A percentile compares a stretch with the other conserved stretches of the same genome.
phyloP scores from a whole-genome alignment of 2,113 vertebrate species.

The Perccottus glenii region DNA sequence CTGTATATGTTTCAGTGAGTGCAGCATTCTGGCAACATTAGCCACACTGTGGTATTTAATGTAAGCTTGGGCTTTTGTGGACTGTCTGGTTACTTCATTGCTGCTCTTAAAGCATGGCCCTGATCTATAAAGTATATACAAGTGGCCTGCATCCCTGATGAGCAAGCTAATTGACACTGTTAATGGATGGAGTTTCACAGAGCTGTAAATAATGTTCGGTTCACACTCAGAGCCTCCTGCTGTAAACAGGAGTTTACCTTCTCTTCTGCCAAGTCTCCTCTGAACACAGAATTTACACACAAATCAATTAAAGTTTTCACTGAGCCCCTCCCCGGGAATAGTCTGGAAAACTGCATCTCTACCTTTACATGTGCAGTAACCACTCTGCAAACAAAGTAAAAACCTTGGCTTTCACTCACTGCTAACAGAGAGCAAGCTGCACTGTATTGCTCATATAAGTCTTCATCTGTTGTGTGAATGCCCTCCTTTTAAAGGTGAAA shows the following conservation, averaged over 20 bases:
- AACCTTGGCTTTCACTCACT: slow-evolving; percentile 14
- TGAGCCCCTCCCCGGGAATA: slow-evolving; percentile 44
- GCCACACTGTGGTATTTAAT: slow-evolving; percentile 37
- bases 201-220: slow-evolving; percentile 73
- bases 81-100: slow-evolving; percentile 38
- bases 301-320: slow-evolving; percentile 74
- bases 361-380: slow-evolving; percentile 44
- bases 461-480: slow-evolving; percentile 19
- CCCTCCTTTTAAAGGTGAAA: slow-evolving; percentile 44
- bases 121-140: slow-evolving; percentile 70
- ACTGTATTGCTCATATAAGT: not conserved
- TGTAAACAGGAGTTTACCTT: slow-evolving; percentile 65
- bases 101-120: slow-evolving; percentile 55
- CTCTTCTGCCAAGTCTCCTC: slow-evolving; percentile 46
- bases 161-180: slow-evolving; percentile 73
- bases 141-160: slow-evolving; percentile 66
- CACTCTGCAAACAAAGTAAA: slow-evolving; percentile 35
- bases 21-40: slow-evolving; percentile 42
- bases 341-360: slow-evolving; percentile 58
- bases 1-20: slow-evolving; percentile 31
- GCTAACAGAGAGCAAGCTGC: not conserved
- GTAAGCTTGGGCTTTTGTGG: slow-evolving; percentile 39
- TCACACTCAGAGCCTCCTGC: slow-evolving; percentile 67
- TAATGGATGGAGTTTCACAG: slow-evolving; percentile 75
- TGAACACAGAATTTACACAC: slow-evolving; percentile 55